Evolutionary conservation across 1,140 invertebrate species (phyloP), one percentile per base, ranked within the genome.

Genomic region (Orchesella cincta): DNA sequence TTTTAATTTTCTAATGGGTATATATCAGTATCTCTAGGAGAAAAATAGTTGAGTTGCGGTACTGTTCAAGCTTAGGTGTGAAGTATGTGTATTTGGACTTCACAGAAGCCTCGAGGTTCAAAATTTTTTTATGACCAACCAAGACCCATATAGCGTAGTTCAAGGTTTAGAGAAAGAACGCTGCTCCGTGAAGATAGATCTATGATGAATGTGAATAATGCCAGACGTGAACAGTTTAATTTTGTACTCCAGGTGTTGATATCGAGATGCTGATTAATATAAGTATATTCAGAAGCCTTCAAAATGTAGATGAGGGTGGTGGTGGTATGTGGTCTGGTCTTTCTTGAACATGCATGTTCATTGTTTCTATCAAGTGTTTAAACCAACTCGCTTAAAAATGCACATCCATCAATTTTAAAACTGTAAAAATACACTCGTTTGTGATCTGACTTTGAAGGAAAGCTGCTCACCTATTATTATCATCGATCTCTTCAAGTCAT

Each of bases 171-270:
- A n/a, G n/a, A n/a, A n/a, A n/a, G n/a, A n/a, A n/a, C n/a, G n/a
- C n/a, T n/a, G n/a, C n/a, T n/a, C n/a, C n/a, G n/a, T n/a, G n/a
- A n/a, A n/a, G n/a, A n/a, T n/a, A n/a, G n/a, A n/a, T n/a, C n/a
- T n/a, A n/a, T n/a, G n/a, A n/a, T n/a, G n/a, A n/a, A n/a, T n/a
- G n/a, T n/a, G n/a, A n/a, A n/a, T n/a, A n/a, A n/a, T n/a, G n/a
- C n/a, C n/a, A n/a, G n/a, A n/a, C n/a, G n/a, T n/a, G n/a, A n/a
- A n/a, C n/a, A n/a, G n/a, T n/a, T 46, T 8, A 46, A 46, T 46
- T 62, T 67, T 8, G 5, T 57, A 57, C 62, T 67, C 62, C 62
- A 67, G 62, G 62, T 67, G 62, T 67, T 67, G 62, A 67, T 67
- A 29, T 67, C n/a, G 62, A 67, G 62, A 67, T 67, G 2, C 23